Conservation (phyloP, 2,797 vertebrate genomes). For the Syndactyla subalaris region DNA sequence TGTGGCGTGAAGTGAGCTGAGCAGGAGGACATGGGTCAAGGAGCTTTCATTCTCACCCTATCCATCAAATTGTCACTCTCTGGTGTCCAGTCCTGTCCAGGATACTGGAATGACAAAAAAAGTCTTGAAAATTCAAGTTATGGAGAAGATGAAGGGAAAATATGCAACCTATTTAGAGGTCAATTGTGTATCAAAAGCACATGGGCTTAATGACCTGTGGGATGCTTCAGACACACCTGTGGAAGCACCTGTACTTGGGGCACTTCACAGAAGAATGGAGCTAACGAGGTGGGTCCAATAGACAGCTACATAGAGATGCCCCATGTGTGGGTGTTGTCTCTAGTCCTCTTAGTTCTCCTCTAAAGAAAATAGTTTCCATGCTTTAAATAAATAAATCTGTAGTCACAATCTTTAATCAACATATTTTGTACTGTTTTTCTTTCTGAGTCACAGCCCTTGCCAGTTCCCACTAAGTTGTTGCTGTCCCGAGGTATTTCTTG, state of each 20-base stretch:
- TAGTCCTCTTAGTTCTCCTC: not conserved
- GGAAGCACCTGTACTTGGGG: not conserved
- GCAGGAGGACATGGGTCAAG: not conserved
- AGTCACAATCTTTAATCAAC: not conserved
- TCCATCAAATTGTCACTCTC: not conserved
- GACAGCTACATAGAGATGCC: not conserved
- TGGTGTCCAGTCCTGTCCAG: not conserved
- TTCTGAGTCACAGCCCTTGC: not conserved
- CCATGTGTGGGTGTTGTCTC: not conserved
- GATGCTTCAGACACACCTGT: not conserved
- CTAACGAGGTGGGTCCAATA: not conserved
- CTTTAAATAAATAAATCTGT: not conserved
- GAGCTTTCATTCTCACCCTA: not conserved
- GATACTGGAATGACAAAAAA: not conserved
- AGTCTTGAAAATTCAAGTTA: not conserved
- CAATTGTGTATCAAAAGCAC: not conserved
- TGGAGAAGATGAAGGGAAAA: not conserved
- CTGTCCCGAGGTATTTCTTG: not conserved
- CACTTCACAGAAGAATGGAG: not conserved
- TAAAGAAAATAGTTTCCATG: not conserved
- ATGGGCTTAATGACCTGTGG: not conserved
- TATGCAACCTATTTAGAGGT: not conserved
- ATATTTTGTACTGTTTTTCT: not conserved
- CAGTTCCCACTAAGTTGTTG: not conserved
- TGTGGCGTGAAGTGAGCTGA: not conserved